phyloP scores from a whole-genome alignment of 1,140 invertebrate species.

The Rhysida immarginata region DNA sequence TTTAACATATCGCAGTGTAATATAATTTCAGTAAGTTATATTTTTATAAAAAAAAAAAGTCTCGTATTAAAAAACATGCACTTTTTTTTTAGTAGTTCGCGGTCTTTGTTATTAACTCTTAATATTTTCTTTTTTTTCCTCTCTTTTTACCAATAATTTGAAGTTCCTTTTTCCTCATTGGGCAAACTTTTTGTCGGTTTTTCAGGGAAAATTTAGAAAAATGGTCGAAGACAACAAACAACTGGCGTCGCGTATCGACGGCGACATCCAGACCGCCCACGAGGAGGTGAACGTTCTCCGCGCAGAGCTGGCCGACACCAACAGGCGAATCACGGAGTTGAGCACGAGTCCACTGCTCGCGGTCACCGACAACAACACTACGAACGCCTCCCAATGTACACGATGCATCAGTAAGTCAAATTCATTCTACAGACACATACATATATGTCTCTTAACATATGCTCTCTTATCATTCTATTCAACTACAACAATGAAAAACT shows the following conservation, averaged over 20 bases:
- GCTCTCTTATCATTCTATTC: neutral
- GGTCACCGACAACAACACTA: conserved; percentile 13
- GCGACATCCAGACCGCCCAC: conserved; percentile 42
- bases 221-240: conserved; percentile 54
- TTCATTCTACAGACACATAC: no score
- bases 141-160: no score
- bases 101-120: no score
- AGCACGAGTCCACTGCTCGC: conserved; percentile 10
- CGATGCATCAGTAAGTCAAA: conserved; percentile 1
- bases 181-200: no score
- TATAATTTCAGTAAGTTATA: no score
- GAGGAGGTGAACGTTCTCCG: conserved; percentile 39
- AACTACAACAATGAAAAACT: neutral
- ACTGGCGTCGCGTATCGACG: conserved; percentile 42
- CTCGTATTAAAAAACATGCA: no score
- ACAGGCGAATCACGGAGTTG: conserved; percentile 29
- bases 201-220: conserved; percentile 45
- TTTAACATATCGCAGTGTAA: no score
- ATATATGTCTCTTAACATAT: no score
- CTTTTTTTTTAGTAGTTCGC: no score
- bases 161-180: no score
- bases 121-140: no score
- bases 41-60: no score
- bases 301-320: conserved; percentile 37
- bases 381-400: conserved; percentile 3